Evolutionary conservation across 37 sponge, comb jelly and placozoan species (phyloP).

Genomic region (Hormiphora californensis): DNA sequence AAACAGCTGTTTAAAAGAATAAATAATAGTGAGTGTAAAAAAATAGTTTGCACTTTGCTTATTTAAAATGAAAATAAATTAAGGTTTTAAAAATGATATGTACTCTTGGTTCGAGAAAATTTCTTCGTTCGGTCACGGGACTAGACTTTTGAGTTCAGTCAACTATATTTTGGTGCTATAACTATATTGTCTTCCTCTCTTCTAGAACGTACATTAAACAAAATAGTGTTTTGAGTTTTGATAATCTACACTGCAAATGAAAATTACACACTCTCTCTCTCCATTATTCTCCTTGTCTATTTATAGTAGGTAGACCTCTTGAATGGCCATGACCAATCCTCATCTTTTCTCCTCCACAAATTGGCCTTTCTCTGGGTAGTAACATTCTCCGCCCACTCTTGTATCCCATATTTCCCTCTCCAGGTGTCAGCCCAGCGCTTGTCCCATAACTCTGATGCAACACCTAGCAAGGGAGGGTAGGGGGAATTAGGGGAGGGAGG

Average conservation of each 20-base stretch:
- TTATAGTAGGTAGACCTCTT: constrained; percentile 27
- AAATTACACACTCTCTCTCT: too few relatives aligned
- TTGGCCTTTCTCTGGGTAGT: neutral
- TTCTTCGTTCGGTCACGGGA: too few relatives aligned
- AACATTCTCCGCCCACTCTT: constrained; percentile 38
- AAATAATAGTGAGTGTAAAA: too few relatives aligned
- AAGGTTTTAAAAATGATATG: too few relatives aligned
- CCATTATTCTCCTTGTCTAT: too few relatives aligned
- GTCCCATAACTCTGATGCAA: constrained; percentile 46
- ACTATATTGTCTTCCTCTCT: neutral
- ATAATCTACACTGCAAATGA: too few relatives aligned
- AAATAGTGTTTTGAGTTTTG: too few relatives aligned
- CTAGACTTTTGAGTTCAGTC: too few relatives aligned
- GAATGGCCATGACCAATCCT: constrained; percentile 52
- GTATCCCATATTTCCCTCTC: neutral
- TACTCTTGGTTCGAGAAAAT: too few relatives aligned
- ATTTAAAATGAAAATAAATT: too few relatives aligned
- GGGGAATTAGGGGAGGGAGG: neutral
- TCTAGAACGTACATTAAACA: neutral
- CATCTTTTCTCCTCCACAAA: constrained; percentile 28
- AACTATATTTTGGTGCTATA: neutral
- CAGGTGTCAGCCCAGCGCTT: constrained; percentile 24
- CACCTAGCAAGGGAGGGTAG: neutral
- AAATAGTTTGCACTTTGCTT: too few relatives aligned
- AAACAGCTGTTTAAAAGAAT: too few relatives aligned